Base-by-base conservation (phyloP, 1,140 invertebrate species). In the Camponotus vicinus region DNA sequence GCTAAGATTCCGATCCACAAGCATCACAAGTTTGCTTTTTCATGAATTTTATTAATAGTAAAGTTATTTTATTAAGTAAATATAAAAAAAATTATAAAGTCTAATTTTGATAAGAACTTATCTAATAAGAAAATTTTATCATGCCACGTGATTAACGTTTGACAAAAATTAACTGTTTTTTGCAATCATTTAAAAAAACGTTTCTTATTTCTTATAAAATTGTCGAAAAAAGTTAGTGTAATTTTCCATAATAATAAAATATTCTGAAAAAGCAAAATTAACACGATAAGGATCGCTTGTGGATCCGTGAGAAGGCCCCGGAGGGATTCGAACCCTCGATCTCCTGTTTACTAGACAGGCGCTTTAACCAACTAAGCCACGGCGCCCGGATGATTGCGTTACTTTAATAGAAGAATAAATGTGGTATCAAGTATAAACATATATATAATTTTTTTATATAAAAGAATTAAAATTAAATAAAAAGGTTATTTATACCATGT, bases 271-370 rank as follows among this genome's bases (percentile, higher is more conserved):
- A 52, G 49, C 49, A 52, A 52, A 52, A 52, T 52, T 52, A 52
- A 52, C 4, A 52, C 49, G 13, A 52, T 5, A 52, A 18, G 15
- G 49, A 52, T 52, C 49, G 49, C 15, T 52, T 52, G 49, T 18
- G 3, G 49, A 37, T 40, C 21, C 27, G 18, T 15, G 32, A 86
- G 27, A 27, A 95, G 95, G 95, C 95, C 93, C 95, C 95, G 95
- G 94, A 92, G 95, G 94, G 95, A 96, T 95, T 96, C 95, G 95
- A 95, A 95, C 95, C 94, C 95, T 91, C 94, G 95, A 96, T 96
- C 95, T 95, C 95, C 95, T 96, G 95, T 96, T 96, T 96, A 96
- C 95, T 96, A 96, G 95, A 96, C 95, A 96, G 95, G 95, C 95
- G 95, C 95, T 96, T 95, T 96, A 96, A 95, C 95, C 95, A 96